Conservation (phyloP, 2,888 invertebrate species). For the Drosophila mimetica region DNA sequence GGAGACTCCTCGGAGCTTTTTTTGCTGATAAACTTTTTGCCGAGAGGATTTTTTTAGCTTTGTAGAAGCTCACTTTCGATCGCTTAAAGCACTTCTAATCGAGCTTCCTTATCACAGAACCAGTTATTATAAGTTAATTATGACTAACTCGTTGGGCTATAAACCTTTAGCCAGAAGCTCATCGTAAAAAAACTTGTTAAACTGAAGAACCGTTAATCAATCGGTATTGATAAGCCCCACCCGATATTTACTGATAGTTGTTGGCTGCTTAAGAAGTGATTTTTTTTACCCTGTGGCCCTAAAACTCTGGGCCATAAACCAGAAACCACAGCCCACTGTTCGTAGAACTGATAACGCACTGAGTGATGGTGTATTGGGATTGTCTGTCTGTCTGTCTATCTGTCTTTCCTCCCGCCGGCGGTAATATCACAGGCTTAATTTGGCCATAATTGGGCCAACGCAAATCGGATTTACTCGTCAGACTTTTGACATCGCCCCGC, state of each 20-base stretch:
- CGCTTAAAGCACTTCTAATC: background rate
- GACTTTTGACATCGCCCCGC: constrained; percentile 31
- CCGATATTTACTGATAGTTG: constrained; percentile 4
- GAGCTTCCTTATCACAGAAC: constrained; percentile 25
- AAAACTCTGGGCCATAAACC: constrained; percentile 6
- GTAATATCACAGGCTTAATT: constrained; percentile 35
- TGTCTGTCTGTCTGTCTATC: background rate
- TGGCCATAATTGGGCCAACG: constrained; percentile 37
- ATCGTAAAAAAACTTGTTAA: constrained; percentile 23
- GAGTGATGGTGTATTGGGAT: constrained; percentile 17
- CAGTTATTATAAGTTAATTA: constrained; percentile 3
- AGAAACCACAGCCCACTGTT: constrained; percentile 9
- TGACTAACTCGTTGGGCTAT: constrained; percentile 4
- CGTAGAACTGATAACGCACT: constrained; percentile 8
- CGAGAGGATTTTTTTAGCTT: constrained; percentile 1
- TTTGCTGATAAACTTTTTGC: background rate
- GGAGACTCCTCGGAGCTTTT: constrained; percentile 19
- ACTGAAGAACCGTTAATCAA: constrained; percentile 35
- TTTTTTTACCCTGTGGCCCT: constrained; percentile 18
- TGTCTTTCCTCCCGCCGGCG: constrained; percentile 17
- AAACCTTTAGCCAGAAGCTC: constrained; percentile 30
- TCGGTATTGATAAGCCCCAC: constrained; percentile 12
- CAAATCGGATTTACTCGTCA: constrained; percentile 38
- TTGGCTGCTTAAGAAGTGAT: constrained; percentile 46
- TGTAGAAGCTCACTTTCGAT: background rate